Evolutionary conservation across 2,888 invertebrate species (phyloP).

Genomic region (Noctua janthina): DNA sequence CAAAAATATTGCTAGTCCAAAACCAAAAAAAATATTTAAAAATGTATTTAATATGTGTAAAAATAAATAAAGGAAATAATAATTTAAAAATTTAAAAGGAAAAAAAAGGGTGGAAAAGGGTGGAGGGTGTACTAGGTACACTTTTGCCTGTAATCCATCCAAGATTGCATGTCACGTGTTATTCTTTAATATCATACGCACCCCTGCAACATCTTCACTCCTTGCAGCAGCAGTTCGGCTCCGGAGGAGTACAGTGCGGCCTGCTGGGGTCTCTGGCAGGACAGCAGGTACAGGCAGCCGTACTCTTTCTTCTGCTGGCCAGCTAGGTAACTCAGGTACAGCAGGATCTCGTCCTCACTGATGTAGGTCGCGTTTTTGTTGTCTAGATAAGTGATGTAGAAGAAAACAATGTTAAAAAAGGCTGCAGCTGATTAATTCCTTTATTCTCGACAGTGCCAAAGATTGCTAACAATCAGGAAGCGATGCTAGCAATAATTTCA

Average conservation of each 20-base stretch:
- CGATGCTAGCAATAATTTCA: neutral
- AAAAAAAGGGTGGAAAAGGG: no score
- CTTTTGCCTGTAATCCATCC: neutral
- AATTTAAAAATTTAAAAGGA: no score
- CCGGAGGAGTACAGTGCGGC: constrained; percentile 94
- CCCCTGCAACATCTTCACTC: constrained; percentile 92
- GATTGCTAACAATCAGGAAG: neutral
- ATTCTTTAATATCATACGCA: constrained; percentile 77
- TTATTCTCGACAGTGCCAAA: neutral
- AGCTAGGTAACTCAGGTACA: constrained; percentile 93
- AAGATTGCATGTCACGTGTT: neutral
- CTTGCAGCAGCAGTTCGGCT: constrained; percentile 94
- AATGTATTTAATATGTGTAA: no score
- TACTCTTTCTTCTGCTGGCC: constrained; percentile 92
- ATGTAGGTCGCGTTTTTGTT: constrained; percentile 87
- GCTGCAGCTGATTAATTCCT: no score
- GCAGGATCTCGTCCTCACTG: constrained; percentile 93
- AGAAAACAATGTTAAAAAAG: neutral
- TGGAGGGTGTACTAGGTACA: neutral
- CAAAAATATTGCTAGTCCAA: no score
- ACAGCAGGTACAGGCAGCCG: constrained; percentile 93
- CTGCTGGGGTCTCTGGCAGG: constrained; percentile 93
- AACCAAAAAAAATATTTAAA: no score
- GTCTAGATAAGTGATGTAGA: constrained; percentile 72
- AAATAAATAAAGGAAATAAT: no score